These are phyloP conservation scores for Burhinus bistriatus DNA, from an alignment of 2,113 vertebrate genomes.

Conservation along the genomic window DNA sequence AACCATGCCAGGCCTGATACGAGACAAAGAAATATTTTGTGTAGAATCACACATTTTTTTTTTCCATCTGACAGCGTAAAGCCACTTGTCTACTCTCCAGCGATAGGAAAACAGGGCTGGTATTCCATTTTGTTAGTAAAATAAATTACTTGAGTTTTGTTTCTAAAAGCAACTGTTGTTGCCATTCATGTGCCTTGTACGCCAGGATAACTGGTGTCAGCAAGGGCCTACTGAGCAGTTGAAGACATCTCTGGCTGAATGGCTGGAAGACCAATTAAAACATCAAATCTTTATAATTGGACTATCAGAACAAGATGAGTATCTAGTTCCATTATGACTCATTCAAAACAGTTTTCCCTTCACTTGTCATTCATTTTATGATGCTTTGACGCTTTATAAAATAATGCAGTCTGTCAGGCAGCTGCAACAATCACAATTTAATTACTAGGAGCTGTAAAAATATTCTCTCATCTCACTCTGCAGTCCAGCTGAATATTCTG, in stretches of 20 bases:
- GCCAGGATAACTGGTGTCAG: background rate
- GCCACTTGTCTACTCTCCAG: background rate
- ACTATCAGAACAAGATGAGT: background rate
- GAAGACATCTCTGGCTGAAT: background rate
- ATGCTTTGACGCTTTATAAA: conserved; percentile 1
- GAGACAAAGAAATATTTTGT: background rate
- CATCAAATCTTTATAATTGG: background rate
- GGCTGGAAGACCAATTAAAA: conserved; percentile 6
- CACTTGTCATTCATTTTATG: conserved; percentile 42
- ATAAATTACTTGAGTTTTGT: background rate
- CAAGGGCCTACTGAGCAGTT: background rate
- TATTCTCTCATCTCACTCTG: background rate
- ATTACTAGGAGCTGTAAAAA: conserved; percentile 28
- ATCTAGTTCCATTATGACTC: conserved; percentile 19
- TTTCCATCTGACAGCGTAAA: background rate
- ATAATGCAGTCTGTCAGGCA: conserved; percentile 20
- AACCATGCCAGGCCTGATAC: background rate
- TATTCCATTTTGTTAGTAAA: background rate
- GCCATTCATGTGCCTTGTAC: background rate
- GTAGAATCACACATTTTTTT: background rate
- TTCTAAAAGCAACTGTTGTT: background rate
- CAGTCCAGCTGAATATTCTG: conserved; percentile 2
- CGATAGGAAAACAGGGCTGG: background rate
- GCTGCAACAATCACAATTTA: conserved; percentile 56
- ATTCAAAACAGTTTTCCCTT: conserved; percentile 20